Evolutionary conservation across 2,888 invertebrate species (phyloP).

Genomic region (Tetheella fluctuosa): DNA sequence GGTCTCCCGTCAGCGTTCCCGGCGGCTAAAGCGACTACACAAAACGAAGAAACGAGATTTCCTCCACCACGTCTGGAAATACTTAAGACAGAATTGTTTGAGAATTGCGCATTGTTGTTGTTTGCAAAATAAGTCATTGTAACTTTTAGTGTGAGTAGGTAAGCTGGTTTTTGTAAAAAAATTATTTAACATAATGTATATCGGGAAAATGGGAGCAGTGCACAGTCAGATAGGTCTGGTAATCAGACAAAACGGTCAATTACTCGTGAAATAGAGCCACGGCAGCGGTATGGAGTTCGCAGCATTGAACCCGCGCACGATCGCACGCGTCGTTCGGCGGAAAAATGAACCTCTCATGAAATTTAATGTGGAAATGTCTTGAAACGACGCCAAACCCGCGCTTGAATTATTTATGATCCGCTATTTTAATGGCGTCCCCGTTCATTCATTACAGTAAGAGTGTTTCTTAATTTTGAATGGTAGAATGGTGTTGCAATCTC

Average conservation of each 20-base stretch:
- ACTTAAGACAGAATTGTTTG: conserved; percentile 64
- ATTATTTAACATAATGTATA: conserved; percentile 13
- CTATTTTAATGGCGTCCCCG: conserved; percentile 79
- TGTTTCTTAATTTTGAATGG: conserved; percentile 75
- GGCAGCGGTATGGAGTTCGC: conserved; percentile 18
- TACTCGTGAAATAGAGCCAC: conserved; percentile 44
- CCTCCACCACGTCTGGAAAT: conserved; percentile 61
- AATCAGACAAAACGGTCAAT: conserved; percentile 55
- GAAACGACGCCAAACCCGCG: conserved; percentile 81
- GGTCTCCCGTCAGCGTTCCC: conserved; percentile 59
- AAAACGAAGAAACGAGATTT: conserved; percentile 73
- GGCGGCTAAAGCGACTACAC: conserved; percentile 63
- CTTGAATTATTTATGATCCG: conserved; percentile 81
- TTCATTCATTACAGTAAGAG: conserved; percentile 77
- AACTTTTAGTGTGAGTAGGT: conserved; percentile 22
- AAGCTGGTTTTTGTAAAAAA: conserved; percentile 24
- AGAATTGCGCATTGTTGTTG: conserved; percentile 64
- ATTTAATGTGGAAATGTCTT: conserved; percentile 83
- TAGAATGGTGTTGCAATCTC: conserved; percentile 57
- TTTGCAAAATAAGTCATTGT: conserved; percentile 46
- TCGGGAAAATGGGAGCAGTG: conserved; percentile 17
- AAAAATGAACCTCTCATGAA: conserved; percentile 83
- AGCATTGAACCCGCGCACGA: conserved; percentile 43
- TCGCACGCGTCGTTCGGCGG: conserved; percentile 58
- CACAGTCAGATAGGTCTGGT: conserved; percentile 28